Percentiles rank a stretch among this genome's conserved stretches.
phyloP scores from a whole-genome alignment of 2,797 vertebrate species.

The Acrossocheilus fasciatus region DNA sequence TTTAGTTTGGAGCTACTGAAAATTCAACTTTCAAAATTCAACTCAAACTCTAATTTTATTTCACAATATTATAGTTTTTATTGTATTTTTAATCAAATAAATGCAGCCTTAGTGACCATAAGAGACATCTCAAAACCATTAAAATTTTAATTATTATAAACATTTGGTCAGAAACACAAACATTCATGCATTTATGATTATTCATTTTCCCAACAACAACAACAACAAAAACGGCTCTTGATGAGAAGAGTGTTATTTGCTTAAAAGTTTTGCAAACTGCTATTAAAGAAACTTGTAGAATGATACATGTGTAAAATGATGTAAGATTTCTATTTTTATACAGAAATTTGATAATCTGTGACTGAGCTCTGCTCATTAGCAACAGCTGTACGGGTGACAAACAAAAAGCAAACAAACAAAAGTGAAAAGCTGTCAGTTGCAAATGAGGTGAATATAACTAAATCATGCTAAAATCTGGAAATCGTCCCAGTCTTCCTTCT shows the following conservation, averaged over 20 bases:
- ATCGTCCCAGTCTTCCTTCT: not conserved
- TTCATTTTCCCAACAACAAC: not conserved
- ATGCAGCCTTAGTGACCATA: not conserved
- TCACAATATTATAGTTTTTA: not conserved
- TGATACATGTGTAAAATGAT: not conserved
- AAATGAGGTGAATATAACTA: slow-evolving; percentile 40
- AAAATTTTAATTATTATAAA: not conserved
- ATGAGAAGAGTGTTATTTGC: not conserved
- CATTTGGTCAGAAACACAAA: not conserved
- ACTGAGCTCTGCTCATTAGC: not conserved
- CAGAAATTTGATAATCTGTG: not conserved
- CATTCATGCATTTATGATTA: not conserved
- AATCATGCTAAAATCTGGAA: slow-evolving; percentile 31
- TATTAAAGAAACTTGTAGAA: not conserved
- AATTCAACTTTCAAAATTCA: too few species aligned
- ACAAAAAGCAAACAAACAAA: slow-evolving; percentile 26
- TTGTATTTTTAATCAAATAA: not conserved
- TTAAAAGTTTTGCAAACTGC: not conserved
- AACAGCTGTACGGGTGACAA: slow-evolving; percentile 21
- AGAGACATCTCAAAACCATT: not conserved
- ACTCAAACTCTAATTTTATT: not conserved
- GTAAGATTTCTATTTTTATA: not conserved
- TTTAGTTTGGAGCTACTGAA: too few species aligned
- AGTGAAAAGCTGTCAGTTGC: not conserved
- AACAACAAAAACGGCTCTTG: not conserved